Evolutionary conservation across 1,140 invertebrate genomes (phyloP), one percentile per base, ranked within the genome.

Genomic region (Zaprionus gabonicus): DNA sequence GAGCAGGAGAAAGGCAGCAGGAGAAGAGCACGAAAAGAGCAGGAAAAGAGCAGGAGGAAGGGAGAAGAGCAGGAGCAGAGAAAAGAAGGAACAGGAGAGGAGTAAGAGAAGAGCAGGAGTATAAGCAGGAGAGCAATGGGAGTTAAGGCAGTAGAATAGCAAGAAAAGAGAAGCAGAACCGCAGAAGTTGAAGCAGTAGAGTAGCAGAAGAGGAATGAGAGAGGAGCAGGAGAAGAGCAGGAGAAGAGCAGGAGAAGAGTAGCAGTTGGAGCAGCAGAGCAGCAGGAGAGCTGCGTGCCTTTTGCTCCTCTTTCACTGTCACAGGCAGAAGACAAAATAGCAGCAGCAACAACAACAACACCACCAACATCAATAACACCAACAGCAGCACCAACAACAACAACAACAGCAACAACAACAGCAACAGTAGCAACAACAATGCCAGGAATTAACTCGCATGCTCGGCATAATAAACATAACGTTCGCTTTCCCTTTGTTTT

Each of bases 381-480:
- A 20, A n/a, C n/a, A 51, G 20, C 51, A 60, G 28, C 51, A 59
- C 66, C 66, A 73, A 69, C 55, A 87, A 70, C 20, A 12, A 12
- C 15, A 20, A 20, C 20, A 20, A 20, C 20, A 20, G 1, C 20
- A 20, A 20, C 20, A 20, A 20, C 53, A 60, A 25, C 51, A 59
- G 66, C 66, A 73, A 66, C 55, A 87, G 67, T 15, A 12, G 20
- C 15, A 74, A 72, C 60, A 88, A 72, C 83, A 83, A 78, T 83
- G 68, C 78, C 59, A 73, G 68, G 81, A 88, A 87, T 87, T 84
- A 88, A 81, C 84, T 88, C 84, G 87, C 84, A 90, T 90, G 84
- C 85, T 74, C 76, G 81, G 85, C 84, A 88, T 90, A 79, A 88
- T 90, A 90, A 88, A 90, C 81, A 88, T 88, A 88, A 81, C 78